Evolutionary conservation across 53 echinoderm and acorn worm species (phyloP).

Genomic region (Echinometra lucunter): DNA sequence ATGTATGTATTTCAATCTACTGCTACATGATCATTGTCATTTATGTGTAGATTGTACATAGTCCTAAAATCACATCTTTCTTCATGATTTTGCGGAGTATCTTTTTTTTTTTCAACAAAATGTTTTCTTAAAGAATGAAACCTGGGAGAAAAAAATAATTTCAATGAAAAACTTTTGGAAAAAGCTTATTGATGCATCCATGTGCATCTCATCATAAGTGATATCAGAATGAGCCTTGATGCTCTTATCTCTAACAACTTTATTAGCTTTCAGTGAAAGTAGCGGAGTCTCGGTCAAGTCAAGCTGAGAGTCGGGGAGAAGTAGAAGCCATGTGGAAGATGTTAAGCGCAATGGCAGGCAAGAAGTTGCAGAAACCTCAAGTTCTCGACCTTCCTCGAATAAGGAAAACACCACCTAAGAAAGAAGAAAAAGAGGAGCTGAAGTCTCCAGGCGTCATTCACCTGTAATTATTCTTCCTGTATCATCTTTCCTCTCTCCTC

Average conservation of each 20-base stretch:
- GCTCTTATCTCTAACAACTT: neutral
- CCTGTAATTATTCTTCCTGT: slow-evolving; percentile 73
- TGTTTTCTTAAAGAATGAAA: too few relatives aligned
- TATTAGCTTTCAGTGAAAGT: slow-evolving; percentile 83
- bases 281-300: slow-evolving; percentile 73
- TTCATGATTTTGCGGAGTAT: too few relatives aligned
- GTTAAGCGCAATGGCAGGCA: slow-evolving; percentile 74
- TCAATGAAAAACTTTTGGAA: too few relatives aligned
- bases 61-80: too few relatives aligned
- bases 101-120: too few relatives aligned
- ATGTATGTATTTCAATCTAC: too few relatives aligned
- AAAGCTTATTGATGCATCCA: too few relatives aligned
- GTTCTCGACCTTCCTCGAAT: slow-evolving; percentile 78
- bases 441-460: slow-evolving; percentile 88
- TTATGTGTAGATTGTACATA: neutral
- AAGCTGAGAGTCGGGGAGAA: slow-evolving; percentile 73
- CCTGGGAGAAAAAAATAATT: too few relatives aligned
- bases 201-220: too few relatives aligned
- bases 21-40: neutral
- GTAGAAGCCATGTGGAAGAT: slow-evolving; percentile 89
- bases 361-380: slow-evolving; percentile 85
- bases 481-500: neutral
- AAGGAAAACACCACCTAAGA: slow-evolving; percentile 85
- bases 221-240: too few relatives aligned
- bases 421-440: slow-evolving; percentile 73